Percentiles rank a stretch among this genome's conserved stretches.
Evolutionary conservation across 2,888 invertebrate genomes (phyloP).

Genomic region (Pinctada fucata): DNA sequence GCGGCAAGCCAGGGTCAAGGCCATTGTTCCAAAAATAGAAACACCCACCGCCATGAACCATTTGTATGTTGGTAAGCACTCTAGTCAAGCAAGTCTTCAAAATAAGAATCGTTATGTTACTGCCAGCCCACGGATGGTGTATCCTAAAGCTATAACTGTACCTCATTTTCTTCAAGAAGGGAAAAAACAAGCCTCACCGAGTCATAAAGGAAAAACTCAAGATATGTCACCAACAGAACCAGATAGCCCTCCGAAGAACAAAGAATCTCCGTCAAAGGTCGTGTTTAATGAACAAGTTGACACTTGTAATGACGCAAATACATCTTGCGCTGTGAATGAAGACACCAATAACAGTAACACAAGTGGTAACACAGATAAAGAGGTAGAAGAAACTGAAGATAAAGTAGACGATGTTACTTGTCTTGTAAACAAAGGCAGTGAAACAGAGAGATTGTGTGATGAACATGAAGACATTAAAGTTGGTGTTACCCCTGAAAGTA

Average conservation of each 20-base stretch:
- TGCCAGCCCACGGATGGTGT: slow-evolving; percentile 60
- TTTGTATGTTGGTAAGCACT: slow-evolving; percentile 69
- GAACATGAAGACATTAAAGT: not conserved
- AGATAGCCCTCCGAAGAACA: not conserved
- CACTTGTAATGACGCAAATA: not conserved
- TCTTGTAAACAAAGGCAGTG: not conserved
- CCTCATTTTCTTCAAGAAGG: slow-evolving; percentile 31
- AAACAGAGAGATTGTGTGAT: not conserved
- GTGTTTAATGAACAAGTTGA: not conserved
- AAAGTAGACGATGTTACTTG: not conserved
- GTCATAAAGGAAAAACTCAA: slow-evolving; percentile 7
- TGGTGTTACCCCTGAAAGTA: not conserved
- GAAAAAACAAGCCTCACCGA: slow-evolving; percentile 24
- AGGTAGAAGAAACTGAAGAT: not conserved
- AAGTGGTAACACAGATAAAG: not conserved
- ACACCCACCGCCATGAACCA: slow-evolving; percentile 74
- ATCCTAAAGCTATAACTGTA: slow-evolving; percentile 41
- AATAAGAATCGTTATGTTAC: slow-evolving; percentile 67
- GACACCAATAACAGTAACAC: not conserved
- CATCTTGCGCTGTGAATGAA: not conserved
- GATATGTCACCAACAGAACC: not conserved
- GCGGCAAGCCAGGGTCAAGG: slow-evolving; percentile 51
- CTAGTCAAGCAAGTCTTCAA: slow-evolving; percentile 13
- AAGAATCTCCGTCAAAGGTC: not conserved
- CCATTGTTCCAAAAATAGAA: slow-evolving; percentile 68